Percentiles rank a stretch among this genome's conserved stretches.
Evolutionary conservation across 1,140 invertebrate species (phyloP).

Genomic region (Drosophila leontia): DNA sequence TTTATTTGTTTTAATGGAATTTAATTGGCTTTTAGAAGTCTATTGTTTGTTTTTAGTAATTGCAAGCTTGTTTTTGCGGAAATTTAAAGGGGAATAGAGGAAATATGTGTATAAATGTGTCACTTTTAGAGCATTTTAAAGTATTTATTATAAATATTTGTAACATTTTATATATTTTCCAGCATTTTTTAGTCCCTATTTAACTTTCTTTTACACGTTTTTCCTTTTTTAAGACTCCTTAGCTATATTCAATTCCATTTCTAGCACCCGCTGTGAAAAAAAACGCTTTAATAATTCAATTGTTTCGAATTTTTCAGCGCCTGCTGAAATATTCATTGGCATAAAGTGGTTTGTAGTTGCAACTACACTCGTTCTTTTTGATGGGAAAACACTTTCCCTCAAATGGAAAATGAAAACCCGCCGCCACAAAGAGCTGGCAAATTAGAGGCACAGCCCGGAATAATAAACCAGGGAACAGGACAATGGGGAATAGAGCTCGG

Average conservation of each 20-base stretch:
- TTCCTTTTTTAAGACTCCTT: not conserved
- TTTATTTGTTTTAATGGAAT: not conserved
- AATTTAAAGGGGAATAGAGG: not conserved
- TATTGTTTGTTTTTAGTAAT: not conserved
- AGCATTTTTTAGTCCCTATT: not conserved
- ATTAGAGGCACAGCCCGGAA: conserved; percentile 40
- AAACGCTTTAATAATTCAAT: conserved; percentile 25
- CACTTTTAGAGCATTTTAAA: too few relatives aligned
- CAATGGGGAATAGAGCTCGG: conserved; percentile 25
- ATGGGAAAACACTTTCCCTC: conserved; percentile 13
- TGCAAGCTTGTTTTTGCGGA: not conserved
- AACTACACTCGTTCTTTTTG: conserved; percentile 20
- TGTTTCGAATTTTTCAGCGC: not conserved
- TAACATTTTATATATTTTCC: not conserved
- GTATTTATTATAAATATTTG: not conserved
- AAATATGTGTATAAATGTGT: not conserved
- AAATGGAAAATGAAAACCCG: conserved; percentile 36
- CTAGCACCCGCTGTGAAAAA: not conserved
- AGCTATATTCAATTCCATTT: conserved; percentile 1
- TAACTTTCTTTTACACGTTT: not conserved
- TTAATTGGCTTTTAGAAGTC: conserved; percentile 2
- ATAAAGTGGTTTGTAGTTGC: conserved; percentile 1
- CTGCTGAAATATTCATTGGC: conserved; percentile 17
- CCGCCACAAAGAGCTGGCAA: conserved; percentile 18
- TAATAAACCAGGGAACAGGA: conserved; percentile 35